phyloP scores from a whole-genome alignment of 2,113 vertebrate genomes.

The Protomyctophum bolini region DNA sequence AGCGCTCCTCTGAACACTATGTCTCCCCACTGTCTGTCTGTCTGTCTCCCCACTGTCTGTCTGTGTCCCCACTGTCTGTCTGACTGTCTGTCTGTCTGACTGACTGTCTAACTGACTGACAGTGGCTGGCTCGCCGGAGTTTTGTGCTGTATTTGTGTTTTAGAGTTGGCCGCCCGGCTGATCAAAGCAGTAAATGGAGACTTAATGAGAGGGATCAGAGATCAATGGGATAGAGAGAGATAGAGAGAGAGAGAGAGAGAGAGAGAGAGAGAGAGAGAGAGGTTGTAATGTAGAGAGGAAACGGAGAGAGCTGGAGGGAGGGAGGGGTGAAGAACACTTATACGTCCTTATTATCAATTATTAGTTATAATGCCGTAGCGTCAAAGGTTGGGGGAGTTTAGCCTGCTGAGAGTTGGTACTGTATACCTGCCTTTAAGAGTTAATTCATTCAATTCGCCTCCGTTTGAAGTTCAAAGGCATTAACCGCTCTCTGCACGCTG shows the following conservation, averaged over 20 bases:
- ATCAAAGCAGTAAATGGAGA: conserved; percentile 57
- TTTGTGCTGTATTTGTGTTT: conserved; percentile 44
- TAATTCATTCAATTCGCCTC: conserved; percentile 28
- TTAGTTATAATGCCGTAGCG: conserved; percentile 25
- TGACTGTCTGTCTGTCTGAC: too few species aligned
- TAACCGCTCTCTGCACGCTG: conserved; percentile 21
- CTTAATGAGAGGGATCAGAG: conserved; percentile 49
- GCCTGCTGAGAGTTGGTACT: conserved; percentile 1
- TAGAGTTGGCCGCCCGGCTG: conserved; percentile 9
- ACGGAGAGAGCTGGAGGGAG: conserved; percentile 34
- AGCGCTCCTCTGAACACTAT: conserved; percentile 13
- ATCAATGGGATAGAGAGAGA: conserved; percentile 46
- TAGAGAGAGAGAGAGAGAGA: conserved; percentile 11
- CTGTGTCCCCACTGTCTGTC: too few species aligned
- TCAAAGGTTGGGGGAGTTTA: conserved; percentile 36
- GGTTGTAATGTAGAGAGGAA: neutral
- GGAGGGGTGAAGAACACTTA: conserved; percentile 4
- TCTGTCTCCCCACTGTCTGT: too few species aligned
- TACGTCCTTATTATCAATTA: conserved; percentile 45
- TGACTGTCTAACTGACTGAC: too few species aligned
- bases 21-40: neutral
- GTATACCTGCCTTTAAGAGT: conserved; percentile 29
- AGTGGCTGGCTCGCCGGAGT: conserved; percentile 30
- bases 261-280: conserved; percentile 2
- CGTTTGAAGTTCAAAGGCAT: conserved; percentile 42